A percentile compares a stretch with the other conserved stretches of the same genome.
Evolutionary conservation across 1,140 invertebrate genomes (phyloP).

Genomic region (Lanistes nyassanus): DNA sequence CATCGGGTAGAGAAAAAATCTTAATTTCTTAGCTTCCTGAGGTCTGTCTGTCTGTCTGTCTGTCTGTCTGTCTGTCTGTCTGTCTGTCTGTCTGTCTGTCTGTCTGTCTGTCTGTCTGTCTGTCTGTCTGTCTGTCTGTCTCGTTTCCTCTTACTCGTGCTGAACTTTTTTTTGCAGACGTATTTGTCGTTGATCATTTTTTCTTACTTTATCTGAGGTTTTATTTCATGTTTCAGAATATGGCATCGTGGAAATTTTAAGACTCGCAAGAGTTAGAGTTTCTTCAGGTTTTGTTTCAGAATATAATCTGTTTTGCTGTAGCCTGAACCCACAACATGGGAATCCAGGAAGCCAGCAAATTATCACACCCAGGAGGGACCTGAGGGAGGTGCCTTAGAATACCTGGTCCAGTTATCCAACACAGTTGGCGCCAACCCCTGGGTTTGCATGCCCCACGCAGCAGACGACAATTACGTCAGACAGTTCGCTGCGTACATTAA

Average conservation of each 20-base stretch:
- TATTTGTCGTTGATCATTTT: background rate
- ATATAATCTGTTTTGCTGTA: background rate
- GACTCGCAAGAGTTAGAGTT: background rate
- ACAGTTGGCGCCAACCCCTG: constrained; percentile 46
- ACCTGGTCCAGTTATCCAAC: constrained; percentile 45
- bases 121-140: constrained; percentile 31
- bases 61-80: constrained; percentile 34
- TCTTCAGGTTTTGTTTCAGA: background rate
- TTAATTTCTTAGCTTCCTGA: background rate
- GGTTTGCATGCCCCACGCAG: constrained; percentile 53
- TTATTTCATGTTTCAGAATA: background rate
- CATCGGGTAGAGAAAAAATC: constrained; percentile 30
- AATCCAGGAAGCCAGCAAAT: constrained; percentile 21
- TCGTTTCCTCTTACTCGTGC: background rate
- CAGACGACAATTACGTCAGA: constrained; percentile 46
- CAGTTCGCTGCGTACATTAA: constrained; percentile 42
- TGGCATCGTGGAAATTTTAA: background rate
- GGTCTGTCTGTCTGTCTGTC: background rate
- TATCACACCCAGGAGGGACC: constrained; percentile 43
- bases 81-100: constrained; percentile 39
- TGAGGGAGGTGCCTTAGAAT: constrained; percentile 43
- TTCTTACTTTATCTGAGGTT: background rate
- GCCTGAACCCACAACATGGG: constrained; percentile 50
- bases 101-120: constrained; percentile 36
- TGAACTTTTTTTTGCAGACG: background rate